Evolutionary conservation across 2,113 vertebrate genomes (phyloP).

Genomic region (Melanostigma gelatinosum): DNA sequence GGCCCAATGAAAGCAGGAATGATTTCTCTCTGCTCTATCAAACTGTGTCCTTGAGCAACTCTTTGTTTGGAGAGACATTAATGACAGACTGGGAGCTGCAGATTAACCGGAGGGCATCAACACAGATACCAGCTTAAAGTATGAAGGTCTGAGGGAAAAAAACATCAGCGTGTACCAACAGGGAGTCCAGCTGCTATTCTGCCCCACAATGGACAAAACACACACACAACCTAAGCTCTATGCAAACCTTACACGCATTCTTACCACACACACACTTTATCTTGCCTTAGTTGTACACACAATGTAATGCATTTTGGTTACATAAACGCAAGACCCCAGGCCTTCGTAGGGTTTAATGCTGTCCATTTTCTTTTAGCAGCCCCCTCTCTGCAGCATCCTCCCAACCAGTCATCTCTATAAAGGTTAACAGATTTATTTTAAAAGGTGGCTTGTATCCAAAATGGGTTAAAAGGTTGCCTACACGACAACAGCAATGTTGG

Average conservation of each 20-base stretch:
- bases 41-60: constrained; percentile 56
- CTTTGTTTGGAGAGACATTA: constrained; percentile 68
- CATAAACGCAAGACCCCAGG: not conserved
- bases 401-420: constrained; percentile 16
- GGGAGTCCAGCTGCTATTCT: constrained; percentile 51
- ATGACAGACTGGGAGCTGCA: constrained; percentile 63
- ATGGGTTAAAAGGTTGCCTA: not conserved
- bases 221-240: constrained; percentile 10
- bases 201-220: constrained; percentile 17
- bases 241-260: not conserved
- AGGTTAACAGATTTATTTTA: constrained; percentile 38
- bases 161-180: constrained; percentile 26
- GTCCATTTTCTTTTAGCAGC: constrained; percentile 6
- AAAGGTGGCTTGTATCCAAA: constrained; percentile 25
- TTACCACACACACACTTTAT: not conserved
- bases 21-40: constrained; percentile 39
- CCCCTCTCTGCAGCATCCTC: constrained; percentile 17
- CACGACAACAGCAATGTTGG: not conserved
- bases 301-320: not conserved
- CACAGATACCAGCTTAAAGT: constrained; percentile 44
- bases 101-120: constrained; percentile 44
- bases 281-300: not conserved
- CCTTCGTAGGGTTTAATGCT: not conserved
- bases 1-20: constrained; percentile 28
- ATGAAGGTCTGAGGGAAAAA: constrained; percentile 27